phyloP scores from a whole-genome alignment of 2,797 vertebrate genomes.

The Thaleichthys pacificus region DNA sequence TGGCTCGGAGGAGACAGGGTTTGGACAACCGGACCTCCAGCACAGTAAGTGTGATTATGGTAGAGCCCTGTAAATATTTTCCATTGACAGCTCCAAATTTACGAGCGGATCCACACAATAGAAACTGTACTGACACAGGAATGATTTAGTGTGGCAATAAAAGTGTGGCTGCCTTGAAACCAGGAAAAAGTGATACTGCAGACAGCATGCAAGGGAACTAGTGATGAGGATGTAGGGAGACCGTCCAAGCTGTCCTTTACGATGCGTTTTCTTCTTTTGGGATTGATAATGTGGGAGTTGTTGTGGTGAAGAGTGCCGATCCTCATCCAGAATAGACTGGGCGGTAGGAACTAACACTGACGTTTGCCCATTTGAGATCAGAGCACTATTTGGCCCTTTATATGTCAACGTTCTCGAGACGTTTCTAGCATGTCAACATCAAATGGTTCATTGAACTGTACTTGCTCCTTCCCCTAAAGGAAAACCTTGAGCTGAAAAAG shows the following conservation, averaged over 20 bases:
- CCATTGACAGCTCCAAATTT: conserved; percentile 52
- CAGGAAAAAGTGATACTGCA: conserved; percentile 62
- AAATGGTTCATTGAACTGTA: background rate
- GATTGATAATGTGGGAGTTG: conserved; percentile 56
- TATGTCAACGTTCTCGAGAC: too few relatives aligned
- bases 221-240: conserved; percentile 47
- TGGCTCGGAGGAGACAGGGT: background rate
- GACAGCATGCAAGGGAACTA: conserved; percentile 52
- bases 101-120: conserved; percentile 35
- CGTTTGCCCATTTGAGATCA: background rate
- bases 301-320: conserved; percentile 57
- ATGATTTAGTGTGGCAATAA: conserved; percentile 52
- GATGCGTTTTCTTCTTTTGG: conserved; percentile 23
- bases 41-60: conserved; percentile 27
- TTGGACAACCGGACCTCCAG: background rate
- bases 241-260: conserved; percentile 35
- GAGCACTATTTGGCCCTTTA: background rate
- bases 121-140: conserved; percentile 56
- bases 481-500: background rate
- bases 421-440: background rate
- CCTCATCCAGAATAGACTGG: conserved; percentile 46
- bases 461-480: background rate
- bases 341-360: background rate
- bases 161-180: conserved; percentile 35
- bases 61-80: conserved; percentile 46